Percentiles rank a stretch among this genome's conserved stretches.
Conservation (phyloP, 2,113 vertebrate species). For the Tinamus guttatus region DNA sequence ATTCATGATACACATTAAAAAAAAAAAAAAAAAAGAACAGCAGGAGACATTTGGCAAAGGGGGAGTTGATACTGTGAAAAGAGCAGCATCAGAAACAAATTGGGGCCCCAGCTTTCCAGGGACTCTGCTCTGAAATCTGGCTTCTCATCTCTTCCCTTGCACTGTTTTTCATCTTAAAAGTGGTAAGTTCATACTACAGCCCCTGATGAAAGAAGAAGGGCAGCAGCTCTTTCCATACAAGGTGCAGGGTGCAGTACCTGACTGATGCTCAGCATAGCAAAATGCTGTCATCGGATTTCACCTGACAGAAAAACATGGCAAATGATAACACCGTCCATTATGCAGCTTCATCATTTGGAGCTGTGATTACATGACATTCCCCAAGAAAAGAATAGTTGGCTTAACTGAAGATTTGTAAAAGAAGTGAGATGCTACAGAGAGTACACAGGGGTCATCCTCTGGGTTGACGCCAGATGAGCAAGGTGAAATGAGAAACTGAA, state of each 20-base stretch:
- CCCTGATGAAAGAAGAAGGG: background rate
- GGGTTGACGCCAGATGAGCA: background rate
- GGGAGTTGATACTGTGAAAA: background rate
- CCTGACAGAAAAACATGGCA: background rate
- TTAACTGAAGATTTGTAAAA: background rate
- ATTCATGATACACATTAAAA: background rate
- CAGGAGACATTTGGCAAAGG: background rate
- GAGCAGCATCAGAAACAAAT: background rate
- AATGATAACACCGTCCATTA: background rate
- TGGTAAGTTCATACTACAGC: background rate
- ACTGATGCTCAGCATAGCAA: background rate
- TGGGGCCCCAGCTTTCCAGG: background rate
- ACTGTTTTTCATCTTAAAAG: background rate
- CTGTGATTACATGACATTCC: background rate
- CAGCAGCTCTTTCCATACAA: background rate
- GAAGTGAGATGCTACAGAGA: accelerated
- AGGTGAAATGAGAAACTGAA: background rate
- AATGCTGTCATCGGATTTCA: background rate
- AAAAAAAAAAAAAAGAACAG: background rate
- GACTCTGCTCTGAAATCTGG: background rate
- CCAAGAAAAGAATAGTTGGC: background rate
- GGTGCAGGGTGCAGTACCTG: background rate
- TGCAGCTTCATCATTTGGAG: background rate
- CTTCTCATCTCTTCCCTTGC: constrained; percentile 15
- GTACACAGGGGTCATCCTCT: background rate